Base-by-base conservation (phyloP, 1,140 invertebrate species). In the Prorops nasuta region DNA sequence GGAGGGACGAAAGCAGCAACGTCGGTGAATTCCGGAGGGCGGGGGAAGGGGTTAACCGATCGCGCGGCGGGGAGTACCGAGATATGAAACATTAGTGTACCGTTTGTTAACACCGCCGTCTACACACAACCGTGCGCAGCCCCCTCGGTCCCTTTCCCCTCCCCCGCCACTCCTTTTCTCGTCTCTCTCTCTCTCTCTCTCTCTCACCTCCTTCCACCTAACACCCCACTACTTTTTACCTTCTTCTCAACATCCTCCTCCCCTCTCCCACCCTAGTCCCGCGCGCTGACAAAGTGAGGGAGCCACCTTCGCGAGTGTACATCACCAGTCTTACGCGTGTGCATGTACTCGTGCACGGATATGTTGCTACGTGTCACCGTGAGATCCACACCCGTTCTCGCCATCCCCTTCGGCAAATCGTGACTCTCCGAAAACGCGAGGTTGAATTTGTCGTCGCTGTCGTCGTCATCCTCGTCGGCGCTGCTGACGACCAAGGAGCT, bases 31-130 rank as follows among this genome's bases (percentile, higher is more conserved):
- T n/a, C n/a, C n/a, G n/a, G n/a, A n/a, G n/a, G n/a, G n/a, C 48
- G 37, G 40, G 46, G 51, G 32, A 28, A 28, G 24, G 24, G 4
- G 4, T 28, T 28, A 10, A 6, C 24, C 4, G 24, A 28, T 6
- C 53, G 50, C 35, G 51, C n/a, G n/a, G n/a, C n/a, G n/a, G 56
- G 49, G 53, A 41, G 44, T 44, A 55, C 71, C 65, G 66, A 74
- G 73, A 74, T 73, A 71, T 74, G 73, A 74, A 74, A 76, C 71
- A 73, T 74, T 73, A 74, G 71, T 76, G 72, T 76, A 74, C 70
- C 71, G 72, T 76, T 76, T 74, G 72, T 76, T 76, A 74, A 76
- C 73, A 74, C 71, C 69, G 63, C 69, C 59, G 68, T 72, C 65
- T 74, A 74, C 70, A 74, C 67, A 73, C 56, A 59, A 62, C 58